phyloP scores from a whole-genome alignment of 2,113 vertebrate genomes.

The Aramus guarauna region DNA sequence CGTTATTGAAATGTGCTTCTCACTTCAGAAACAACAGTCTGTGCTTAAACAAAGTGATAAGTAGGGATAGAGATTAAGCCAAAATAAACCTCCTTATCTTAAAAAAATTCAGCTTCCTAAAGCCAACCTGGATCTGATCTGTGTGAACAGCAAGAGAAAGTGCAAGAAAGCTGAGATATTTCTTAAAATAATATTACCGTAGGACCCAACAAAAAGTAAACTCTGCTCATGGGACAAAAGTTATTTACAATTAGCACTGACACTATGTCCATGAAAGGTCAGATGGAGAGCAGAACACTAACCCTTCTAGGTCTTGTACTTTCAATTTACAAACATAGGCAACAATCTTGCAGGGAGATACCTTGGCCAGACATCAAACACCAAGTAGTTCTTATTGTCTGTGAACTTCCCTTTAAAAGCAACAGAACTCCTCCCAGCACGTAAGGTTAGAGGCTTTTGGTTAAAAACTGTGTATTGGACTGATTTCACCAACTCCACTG shows the following conservation, averaged over 20 bases:
- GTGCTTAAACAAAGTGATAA: constrained; percentile 25
- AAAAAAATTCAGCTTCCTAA: constrained; percentile 45
- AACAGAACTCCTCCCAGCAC: background rate
- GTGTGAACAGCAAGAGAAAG: constrained; percentile 43
- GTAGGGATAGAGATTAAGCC: constrained; percentile 21
- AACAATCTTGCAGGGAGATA: background rate
- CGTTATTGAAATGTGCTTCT: background rate
- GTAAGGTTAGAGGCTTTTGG: background rate
- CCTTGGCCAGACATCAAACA: constrained; percentile 5
- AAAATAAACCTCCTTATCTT: constrained; percentile 56
- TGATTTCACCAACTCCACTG: background rate
- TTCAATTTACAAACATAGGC: constrained; percentile 39
- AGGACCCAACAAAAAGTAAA: constrained; percentile 4
- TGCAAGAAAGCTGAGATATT: background rate
- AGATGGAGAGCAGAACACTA: constrained; percentile 13
- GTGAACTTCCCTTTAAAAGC: constrained; percentile 22
- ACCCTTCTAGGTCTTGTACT: background rate
- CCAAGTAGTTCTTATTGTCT: constrained; percentile 8
- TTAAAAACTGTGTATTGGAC: background rate
- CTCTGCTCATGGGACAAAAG: background rate
- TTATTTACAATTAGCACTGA: constrained; percentile 21
- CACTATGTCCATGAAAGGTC: background rate
- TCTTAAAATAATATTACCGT: constrained; percentile 50
- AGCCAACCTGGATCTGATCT: constrained; percentile 31
- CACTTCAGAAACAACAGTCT: constrained; percentile 41